Conservation (phyloP, 2,888 invertebrate species). For the Torymus auratus region DNA sequence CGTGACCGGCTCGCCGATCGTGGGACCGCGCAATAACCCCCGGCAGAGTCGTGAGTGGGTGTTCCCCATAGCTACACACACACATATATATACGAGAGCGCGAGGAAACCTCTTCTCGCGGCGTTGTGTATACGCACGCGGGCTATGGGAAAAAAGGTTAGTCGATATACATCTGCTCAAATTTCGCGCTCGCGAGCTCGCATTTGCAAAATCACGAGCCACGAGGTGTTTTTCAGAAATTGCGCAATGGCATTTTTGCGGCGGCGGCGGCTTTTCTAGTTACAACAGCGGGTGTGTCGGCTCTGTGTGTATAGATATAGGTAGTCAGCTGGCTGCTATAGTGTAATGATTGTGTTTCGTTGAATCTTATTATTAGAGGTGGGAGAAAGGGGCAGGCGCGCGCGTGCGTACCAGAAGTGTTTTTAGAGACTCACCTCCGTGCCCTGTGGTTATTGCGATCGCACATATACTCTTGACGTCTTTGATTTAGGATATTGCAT, state of each 20-base stretch:
- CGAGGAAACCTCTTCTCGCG: neutral
- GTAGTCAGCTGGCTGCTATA: too few species aligned
- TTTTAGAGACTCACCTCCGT: too few species aligned
- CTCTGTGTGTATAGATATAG: too few species aligned
- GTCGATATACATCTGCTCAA: slow-evolving; percentile 37
- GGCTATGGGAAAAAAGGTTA: too few species aligned
- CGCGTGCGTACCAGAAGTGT: too few species aligned
- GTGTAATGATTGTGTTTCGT: neutral
- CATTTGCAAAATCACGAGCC: too few species aligned
- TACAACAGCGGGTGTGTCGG: too few species aligned
- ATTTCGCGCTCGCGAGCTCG: slow-evolving; percentile 22
- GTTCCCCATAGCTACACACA: slow-evolving; percentile 60
- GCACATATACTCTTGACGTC: too few species aligned
- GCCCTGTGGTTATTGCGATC: too few species aligned
- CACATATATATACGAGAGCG: neutral
- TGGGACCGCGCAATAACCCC: slow-evolving; percentile 44
- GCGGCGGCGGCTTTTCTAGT: too few species aligned
- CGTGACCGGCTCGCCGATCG: slow-evolving; percentile 40
- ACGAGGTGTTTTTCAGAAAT: neutral
- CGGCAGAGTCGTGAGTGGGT: slow-evolving; percentile 68
- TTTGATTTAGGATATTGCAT: too few species aligned
- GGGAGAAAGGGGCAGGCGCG: neutral
- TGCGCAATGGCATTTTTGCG: slow-evolving; percentile 14
- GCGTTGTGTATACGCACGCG: neutral
- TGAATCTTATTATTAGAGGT: slow-evolving; percentile 10